phyloP scores from a whole-genome alignment of 2,888 invertebrate species.

The Lithophane leautieri region DNA sequence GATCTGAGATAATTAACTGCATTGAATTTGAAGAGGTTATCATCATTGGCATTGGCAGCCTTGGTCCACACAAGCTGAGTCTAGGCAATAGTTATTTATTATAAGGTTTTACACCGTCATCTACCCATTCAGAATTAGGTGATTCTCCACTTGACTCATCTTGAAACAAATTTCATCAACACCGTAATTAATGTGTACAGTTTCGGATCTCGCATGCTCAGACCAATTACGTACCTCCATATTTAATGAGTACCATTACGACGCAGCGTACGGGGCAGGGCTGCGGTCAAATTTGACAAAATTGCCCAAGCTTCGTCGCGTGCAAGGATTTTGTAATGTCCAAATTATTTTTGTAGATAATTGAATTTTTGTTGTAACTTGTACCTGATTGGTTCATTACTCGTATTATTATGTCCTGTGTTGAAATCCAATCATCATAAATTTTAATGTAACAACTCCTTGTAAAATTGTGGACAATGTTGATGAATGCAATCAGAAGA shows the following conservation, averaged over 20 bases:
- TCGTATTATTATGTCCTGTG: constrained; percentile 42
- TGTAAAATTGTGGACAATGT: constrained; percentile 18
- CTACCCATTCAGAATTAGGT: constrained; percentile 4
- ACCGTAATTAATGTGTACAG: constrained; percentile 59
- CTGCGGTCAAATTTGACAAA: constrained; percentile 72
- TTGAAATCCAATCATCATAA: constrained; percentile 42
- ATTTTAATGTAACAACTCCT: constrained; percentile 42
- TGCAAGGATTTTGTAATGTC: constrained; percentile 53
- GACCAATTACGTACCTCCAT: constrained; percentile 67
- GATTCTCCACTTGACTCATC: constrained; percentile 34
- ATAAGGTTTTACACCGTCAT: neutral
- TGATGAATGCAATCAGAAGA: constrained; percentile 11
- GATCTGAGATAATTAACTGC: neutral
- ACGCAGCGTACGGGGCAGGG: constrained; percentile 46
- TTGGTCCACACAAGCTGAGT: neutral
- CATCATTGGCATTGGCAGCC: neutral
- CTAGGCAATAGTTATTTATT: neutral
- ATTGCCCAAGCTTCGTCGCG: constrained; percentile 64
- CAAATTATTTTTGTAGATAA: constrained; percentile 57
- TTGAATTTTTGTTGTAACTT: constrained; percentile 53
- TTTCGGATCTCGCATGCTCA: constrained; percentile 68
- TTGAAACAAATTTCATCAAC: constrained; percentile 47
- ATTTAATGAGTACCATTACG: constrained; percentile 72
- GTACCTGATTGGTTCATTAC: constrained; percentile 55
- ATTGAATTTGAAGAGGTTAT: neutral